Percentiles rank a stretch among this genome's conserved stretches.
Evolutionary conservation across 1,140 invertebrate genomes (phyloP).

Genomic region (Psilanteris sp.): DNA sequence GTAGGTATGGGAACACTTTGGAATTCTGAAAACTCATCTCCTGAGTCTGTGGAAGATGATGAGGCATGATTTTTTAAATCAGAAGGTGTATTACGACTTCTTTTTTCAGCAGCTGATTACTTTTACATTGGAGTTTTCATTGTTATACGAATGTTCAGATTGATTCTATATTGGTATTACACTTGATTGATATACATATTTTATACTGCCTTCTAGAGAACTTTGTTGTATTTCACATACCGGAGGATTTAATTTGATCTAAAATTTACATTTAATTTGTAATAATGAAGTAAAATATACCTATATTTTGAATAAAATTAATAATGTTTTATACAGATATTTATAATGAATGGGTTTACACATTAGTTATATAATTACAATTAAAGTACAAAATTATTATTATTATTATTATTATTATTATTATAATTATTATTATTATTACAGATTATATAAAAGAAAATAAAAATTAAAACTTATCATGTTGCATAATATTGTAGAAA

Average conservation of each 20-base stretch:
- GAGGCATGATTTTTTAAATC: slow-evolving; percentile 38
- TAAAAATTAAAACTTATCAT: no score
- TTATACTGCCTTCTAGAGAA: not conserved
- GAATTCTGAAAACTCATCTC: slow-evolving; percentile 83
- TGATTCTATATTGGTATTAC: slow-evolving; percentile 6
- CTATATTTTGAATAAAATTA: no score
- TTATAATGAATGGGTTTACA: no score
- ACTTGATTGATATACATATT: slow-evolving; percentile 6
- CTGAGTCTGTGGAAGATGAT: slow-evolving; percentile 59
- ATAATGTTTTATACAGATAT: no score
- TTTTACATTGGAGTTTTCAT: slow-evolving; percentile 32
- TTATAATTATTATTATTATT: no score
- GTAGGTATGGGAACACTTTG: slow-evolving; percentile 78
- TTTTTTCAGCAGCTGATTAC: slow-evolving; percentile 18
- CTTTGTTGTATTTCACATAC: slow-evolving; percentile 7
- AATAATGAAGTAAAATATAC: no score
- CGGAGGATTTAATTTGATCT: slow-evolving; percentile 22
- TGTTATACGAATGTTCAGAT: slow-evolving; percentile 3
- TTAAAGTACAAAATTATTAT: no score
- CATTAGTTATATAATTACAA: no score
- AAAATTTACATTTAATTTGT: not conserved
- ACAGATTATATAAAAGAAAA: no score
- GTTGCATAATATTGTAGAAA: no score
- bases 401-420: no score
- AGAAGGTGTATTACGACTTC: slow-evolving; percentile 5